Conservation (phyloP, 2,888 invertebrate genomes). For the Platynereis dumerilii region DNA sequence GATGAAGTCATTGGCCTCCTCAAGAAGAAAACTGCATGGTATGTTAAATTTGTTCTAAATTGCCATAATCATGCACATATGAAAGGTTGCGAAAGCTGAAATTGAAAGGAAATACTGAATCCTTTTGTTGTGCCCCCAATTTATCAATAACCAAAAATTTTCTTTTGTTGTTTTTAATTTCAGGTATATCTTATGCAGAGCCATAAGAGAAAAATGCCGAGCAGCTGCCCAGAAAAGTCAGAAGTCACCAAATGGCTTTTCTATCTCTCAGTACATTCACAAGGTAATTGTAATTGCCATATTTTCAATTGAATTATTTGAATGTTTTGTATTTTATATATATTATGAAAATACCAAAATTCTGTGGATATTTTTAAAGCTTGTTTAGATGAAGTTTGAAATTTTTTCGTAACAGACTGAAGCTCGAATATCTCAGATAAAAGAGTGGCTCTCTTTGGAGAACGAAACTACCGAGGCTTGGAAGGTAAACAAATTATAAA, state of each 20-base stretch:
- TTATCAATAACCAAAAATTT: background rate
- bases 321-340: too few relatives aligned
- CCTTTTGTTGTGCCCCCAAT: too few relatives aligned
- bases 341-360: too few relatives aligned
- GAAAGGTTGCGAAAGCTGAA: too few relatives aligned
- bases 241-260: slow-evolving; percentile 23
- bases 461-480: slow-evolving; percentile 43
- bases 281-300: background rate
- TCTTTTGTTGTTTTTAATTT: background rate
- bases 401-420: slow-evolving; percentile 21
- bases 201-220: slow-evolving; percentile 57
- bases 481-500: slow-evolving; percentile 43
- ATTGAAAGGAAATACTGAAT: too few relatives aligned
- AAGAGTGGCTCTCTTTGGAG: slow-evolving; percentile 60
- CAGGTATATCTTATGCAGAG: slow-evolving; percentile 62
- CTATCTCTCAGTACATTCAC: slow-evolving; percentile 39
- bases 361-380: background rate
- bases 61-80: background rate
- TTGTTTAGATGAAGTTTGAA: background rate
- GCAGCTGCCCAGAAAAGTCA: slow-evolving; percentile 27
- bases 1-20: slow-evolving; percentile 62
- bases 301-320: background rate
- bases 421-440: slow-evolving; percentile 59
- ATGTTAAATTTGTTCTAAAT: slow-evolving; percentile 18
- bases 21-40: slow-evolving; percentile 67